A percentile compares a stretch with the other conserved stretches of the same genome.
These are phyloP conservation scores for Drosophila yakuba DNA, from an alignment of 1,140 invertebrate genomes.

Conservation along the genomic window DNA sequence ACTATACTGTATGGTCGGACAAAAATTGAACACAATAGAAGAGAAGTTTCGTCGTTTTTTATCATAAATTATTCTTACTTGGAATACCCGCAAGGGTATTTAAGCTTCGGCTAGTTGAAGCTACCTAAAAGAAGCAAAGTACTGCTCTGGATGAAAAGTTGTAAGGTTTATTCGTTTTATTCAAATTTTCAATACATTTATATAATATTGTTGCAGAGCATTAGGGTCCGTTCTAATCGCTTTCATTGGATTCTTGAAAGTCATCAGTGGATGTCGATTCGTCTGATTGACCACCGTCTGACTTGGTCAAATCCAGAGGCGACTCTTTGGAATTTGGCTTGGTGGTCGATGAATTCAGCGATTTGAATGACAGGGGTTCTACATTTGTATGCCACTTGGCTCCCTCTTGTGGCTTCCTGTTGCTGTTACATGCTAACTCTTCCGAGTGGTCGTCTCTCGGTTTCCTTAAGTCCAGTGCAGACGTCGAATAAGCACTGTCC, in stretches of 20 bases:
- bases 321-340: neutral
- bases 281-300: neutral
- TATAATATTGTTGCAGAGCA: too few relatives aligned
- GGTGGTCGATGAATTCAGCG: neutral
- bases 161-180: neutral
- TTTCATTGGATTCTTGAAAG: conserved; percentile 1
- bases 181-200: too few relatives aligned
- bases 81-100: too few relatives aligned
- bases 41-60: too few relatives aligned
- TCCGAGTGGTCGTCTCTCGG: neutral
- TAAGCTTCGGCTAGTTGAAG: too few relatives aligned
- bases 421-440: neutral
- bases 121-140: too few relatives aligned
- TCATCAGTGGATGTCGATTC: neutral
- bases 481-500: neutral
- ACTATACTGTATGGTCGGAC: too few relatives aligned
- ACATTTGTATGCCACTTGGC: neutral
- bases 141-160: too few relatives aligned
- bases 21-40: too few relatives aligned
- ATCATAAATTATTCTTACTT: too few relatives aligned
- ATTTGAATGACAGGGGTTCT: neutral
- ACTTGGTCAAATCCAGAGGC: conserved; percentile 25
- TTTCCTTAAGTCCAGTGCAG: conserved; percentile 42
- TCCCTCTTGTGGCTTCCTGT: too few relatives aligned
- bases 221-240: conserved; percentile 1